Evolutionary conservation across 2,888 invertebrate species (phyloP).

Genomic region (Margaritifera margaritifera): DNA sequence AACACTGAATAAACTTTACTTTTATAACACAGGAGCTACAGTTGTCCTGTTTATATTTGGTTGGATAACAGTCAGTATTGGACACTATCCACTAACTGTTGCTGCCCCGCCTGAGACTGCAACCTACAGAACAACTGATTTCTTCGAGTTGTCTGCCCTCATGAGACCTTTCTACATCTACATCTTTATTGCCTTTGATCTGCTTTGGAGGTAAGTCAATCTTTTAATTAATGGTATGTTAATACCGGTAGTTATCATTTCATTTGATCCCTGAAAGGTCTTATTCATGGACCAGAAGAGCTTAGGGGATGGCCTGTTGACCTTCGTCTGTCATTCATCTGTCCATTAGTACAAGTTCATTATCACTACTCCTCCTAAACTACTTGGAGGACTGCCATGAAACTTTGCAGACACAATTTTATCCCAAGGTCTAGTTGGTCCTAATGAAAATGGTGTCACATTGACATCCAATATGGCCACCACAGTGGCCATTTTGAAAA

Average conservation of each 20-base stretch:
- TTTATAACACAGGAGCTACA: slow-evolving; percentile 57
- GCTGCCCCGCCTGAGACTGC: slow-evolving; percentile 68
- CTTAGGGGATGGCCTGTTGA: too few relatives aligned
- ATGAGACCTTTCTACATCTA: slow-evolving; percentile 66
- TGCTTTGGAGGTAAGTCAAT: slow-evolving; percentile 58
- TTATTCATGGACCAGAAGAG: too few relatives aligned
- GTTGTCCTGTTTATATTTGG: slow-evolving; percentile 63
- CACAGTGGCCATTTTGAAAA: too few relatives aligned
- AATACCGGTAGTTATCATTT: neutral
- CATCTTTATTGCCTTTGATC: slow-evolving; percentile 59
- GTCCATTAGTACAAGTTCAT: too few relatives aligned
- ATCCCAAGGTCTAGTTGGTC: too few relatives aligned
- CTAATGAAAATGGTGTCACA: too few relatives aligned
- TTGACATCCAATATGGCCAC: too few relatives aligned
- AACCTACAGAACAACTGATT: slow-evolving; percentile 65
- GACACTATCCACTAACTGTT: slow-evolving; percentile 67
- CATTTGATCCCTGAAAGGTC: neutral
- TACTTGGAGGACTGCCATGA: too few relatives aligned
- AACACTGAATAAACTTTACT: slow-evolving; percentile 60
- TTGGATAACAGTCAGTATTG: slow-evolving; percentile 65
- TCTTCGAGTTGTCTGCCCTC: slow-evolving; percentile 60
- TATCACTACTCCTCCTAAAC: too few relatives aligned
- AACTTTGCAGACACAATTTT: too few relatives aligned
- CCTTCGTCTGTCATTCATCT: too few relatives aligned
- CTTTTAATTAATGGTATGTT: slow-evolving; percentile 5